Percentiles rank a stretch among this genome's conserved stretches.
Conservation (phyloP, 2,888 invertebrate species). For the Creontiades dilutus region DNA sequence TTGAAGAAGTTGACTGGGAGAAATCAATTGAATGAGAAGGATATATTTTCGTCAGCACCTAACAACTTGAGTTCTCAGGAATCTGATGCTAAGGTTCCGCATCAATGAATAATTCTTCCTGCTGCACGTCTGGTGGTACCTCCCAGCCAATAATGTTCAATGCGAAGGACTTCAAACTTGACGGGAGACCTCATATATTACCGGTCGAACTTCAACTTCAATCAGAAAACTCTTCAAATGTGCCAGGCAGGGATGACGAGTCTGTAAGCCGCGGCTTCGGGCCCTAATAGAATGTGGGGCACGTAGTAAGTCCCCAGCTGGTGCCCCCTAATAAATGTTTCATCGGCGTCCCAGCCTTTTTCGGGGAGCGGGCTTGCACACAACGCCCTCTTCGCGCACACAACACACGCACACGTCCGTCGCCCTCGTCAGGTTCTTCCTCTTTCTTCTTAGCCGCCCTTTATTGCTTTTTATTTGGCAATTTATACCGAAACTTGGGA, state of each 20-base stretch:
- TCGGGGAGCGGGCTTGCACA: slow-evolving; percentile 43
- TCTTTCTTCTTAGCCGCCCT: slow-evolving; percentile 64
- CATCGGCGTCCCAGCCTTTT: slow-evolving; percentile 73
- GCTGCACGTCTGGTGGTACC: too few species aligned
- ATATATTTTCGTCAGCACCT: too few species aligned
- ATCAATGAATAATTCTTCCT: too few species aligned
- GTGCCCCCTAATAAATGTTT: slow-evolving; percentile 75
- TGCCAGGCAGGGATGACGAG: background rate
- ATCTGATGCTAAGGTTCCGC: too few species aligned
- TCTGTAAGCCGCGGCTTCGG: background rate
- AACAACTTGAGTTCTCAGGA: too few species aligned
- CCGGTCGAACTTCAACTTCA: background rate
- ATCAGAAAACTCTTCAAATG: background rate
- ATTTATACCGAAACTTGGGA: slow-evolving; percentile 72
- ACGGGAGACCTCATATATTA: too few species aligned
- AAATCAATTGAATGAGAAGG: too few species aligned
- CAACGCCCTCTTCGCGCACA: slow-evolving; percentile 24
- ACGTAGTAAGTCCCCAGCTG: slow-evolving; percentile 72
- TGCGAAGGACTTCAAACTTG: too few species aligned
- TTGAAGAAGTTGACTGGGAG: too few species aligned
- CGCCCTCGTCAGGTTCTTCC: background rate
- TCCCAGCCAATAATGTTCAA: too few species aligned
- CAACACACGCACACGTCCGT: background rate
- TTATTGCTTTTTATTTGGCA: slow-evolving; percentile 75
- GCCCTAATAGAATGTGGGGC: slow-evolving; percentile 70